These are phyloP conservation scores for Myotis myotis DNA, from an alignment of 2,797 vertebrate species.

Conservation along the genomic window DNA sequence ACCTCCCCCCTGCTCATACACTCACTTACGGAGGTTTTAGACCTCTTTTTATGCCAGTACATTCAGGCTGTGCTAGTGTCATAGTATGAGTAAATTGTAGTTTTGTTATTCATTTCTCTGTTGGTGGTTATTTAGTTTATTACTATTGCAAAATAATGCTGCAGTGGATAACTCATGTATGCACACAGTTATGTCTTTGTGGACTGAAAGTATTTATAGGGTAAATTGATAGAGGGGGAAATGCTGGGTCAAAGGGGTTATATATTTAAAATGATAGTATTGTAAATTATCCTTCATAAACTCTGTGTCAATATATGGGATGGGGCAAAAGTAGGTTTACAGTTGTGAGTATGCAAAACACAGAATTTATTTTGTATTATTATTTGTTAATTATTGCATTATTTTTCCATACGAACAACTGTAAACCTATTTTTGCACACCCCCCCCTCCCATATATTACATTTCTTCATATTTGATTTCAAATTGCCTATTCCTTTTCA, in stretches of 20 bases:
- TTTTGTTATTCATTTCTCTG: neutral
- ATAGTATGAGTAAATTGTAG: neutral
- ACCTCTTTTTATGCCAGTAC: neutral
- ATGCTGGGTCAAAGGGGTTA: conserved; percentile 5
- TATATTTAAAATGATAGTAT: conserved; percentile 1
- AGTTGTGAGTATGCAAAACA: neutral
- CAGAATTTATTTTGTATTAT: neutral
- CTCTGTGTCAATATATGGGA: neutral
- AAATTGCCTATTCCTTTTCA: neutral
- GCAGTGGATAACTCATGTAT: neutral
- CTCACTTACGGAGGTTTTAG: neutral
- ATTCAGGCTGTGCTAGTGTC: neutral
- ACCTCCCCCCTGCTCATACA: neutral
- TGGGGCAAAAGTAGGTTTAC: neutral
- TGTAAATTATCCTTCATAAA: neutral
- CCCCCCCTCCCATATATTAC: neutral
- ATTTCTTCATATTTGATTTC: conserved; percentile 13
- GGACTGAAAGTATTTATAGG: conserved; percentile 4
- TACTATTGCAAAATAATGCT: conserved; percentile 9
- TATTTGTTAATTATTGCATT: neutral
- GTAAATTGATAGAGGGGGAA: neutral
- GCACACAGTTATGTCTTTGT: neutral
- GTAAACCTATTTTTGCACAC: neutral
- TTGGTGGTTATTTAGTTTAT: conserved; percentile 29
- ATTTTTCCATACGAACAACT: neutral